Conservation (phyloP, 2,888 invertebrate species). For the Lasioglossum figueresi region DNA sequence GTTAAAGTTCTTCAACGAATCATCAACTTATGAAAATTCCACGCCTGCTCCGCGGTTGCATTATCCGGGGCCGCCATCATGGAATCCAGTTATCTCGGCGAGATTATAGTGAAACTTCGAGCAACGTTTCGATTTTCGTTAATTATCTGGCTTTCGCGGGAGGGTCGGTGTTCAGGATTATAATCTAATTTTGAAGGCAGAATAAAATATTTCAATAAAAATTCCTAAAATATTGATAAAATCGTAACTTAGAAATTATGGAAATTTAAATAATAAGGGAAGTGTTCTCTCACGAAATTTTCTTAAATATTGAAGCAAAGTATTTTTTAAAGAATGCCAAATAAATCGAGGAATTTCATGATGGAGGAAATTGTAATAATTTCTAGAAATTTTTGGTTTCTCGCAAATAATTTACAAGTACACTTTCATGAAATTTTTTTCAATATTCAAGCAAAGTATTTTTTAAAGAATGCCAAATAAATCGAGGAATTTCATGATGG, state of each 20-base stretch:
- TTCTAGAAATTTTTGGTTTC: neutral
- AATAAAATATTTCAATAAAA: too few species aligned
- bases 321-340: too few species aligned
- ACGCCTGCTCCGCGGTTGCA: neutral
- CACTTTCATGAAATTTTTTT: too few species aligned
- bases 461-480: too few species aligned
- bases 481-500: too few species aligned
- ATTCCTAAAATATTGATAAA: neutral
- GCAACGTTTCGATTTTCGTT: slow-evolving; percentile 28
- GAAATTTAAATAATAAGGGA: too few species aligned
- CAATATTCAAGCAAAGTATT: neutral
- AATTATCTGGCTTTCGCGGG: slow-evolving; percentile 9
- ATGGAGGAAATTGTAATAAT: neutral
- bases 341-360: neutral
- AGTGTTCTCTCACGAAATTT: neutral
- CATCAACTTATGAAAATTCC: neutral
- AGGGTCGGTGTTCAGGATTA: neutral
- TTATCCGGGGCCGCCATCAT: neutral
- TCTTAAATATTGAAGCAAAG: neutral
- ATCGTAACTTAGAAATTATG: neutral
- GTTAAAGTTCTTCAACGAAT: neutral
- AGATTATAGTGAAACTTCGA: slow-evolving; percentile 10
- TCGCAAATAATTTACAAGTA: neutral
- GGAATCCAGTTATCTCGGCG: slow-evolving; percentile 11
- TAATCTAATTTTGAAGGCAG: neutral